Conservation (phyloP, 1,140 invertebrate genomes). For the Sesamia nonagrioides region DNA sequence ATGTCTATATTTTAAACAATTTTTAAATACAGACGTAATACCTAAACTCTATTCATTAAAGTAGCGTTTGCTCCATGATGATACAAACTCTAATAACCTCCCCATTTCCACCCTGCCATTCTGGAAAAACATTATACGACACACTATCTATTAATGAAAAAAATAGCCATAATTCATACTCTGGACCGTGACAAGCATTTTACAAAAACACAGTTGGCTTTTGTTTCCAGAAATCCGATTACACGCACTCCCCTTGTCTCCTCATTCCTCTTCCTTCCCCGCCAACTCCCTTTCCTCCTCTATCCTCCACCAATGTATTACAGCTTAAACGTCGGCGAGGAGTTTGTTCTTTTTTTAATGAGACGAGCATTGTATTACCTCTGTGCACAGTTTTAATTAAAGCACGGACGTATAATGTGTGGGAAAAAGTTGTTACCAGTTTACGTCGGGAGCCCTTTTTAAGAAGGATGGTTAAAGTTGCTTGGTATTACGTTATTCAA, state of each 20-base stretch:
- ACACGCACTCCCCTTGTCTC: conserved; percentile 25
- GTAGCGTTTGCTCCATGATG: too few relatives aligned
- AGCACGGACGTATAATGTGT: conserved; percentile 8
- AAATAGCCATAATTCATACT: neutral
- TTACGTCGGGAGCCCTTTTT: conserved; percentile 3
- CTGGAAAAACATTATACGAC: too few relatives aligned
- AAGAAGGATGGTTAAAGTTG: neutral
- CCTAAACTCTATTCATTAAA: too few relatives aligned
- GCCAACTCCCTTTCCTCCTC: neutral
- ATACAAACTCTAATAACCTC: too few relatives aligned
- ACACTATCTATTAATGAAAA: too few relatives aligned
- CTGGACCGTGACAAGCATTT: neutral
- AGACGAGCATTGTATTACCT: conserved; percentile 25
- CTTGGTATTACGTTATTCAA: neutral
- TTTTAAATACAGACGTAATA: too few relatives aligned
- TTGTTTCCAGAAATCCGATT: conserved; percentile 25
- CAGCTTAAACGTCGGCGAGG: conserved; percentile 11
- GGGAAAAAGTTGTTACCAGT: neutral
- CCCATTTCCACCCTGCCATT: too few relatives aligned
- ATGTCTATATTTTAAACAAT: too few relatives aligned
- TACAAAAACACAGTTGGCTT: neutral
- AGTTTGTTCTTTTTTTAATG: conserved; percentile 36
- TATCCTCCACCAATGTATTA: conserved; percentile 5
- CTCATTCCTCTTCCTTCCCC: neutral
- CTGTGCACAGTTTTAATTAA: conserved; percentile 20